Conservation (phyloP, 2,797 vertebrate species). For the Platyrinchus mystaceus region DNA sequence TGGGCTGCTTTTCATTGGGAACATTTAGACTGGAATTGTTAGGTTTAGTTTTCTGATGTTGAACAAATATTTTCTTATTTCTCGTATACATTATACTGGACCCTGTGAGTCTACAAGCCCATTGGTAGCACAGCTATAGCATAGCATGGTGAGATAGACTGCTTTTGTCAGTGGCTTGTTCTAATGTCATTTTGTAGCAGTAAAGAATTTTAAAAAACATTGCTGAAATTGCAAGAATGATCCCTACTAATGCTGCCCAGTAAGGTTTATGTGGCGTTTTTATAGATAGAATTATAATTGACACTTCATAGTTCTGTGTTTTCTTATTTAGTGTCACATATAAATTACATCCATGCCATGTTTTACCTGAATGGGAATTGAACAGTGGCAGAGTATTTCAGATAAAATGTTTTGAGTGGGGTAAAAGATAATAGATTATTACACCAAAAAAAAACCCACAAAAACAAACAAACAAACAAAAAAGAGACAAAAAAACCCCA, state of each 20-base stretch:
- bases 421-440: background rate
- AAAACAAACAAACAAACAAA: background rate
- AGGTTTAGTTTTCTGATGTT: background rate
- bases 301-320: background rate
- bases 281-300: background rate
- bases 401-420: background rate
- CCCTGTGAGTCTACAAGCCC: background rate
- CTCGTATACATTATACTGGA: background rate
- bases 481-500: too few species aligned
- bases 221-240: background rate
- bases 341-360: background rate
- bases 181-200: background rate
- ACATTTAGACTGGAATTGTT: background rate
- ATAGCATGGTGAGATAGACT: background rate
- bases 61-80: background rate
- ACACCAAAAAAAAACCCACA: background rate
- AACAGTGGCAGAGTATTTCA: background rate
- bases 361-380: background rate
- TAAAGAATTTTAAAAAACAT: background rate
- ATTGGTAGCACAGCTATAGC: background rate
- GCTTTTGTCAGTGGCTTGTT: background rate
- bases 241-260: background rate
- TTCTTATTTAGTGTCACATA: background rate
- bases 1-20: background rate
- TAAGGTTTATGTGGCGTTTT: background rate